Evolutionary conservation across 2,888 invertebrate genomes (phyloP).

Genomic region (Scaptomyza reducta): DNA sequence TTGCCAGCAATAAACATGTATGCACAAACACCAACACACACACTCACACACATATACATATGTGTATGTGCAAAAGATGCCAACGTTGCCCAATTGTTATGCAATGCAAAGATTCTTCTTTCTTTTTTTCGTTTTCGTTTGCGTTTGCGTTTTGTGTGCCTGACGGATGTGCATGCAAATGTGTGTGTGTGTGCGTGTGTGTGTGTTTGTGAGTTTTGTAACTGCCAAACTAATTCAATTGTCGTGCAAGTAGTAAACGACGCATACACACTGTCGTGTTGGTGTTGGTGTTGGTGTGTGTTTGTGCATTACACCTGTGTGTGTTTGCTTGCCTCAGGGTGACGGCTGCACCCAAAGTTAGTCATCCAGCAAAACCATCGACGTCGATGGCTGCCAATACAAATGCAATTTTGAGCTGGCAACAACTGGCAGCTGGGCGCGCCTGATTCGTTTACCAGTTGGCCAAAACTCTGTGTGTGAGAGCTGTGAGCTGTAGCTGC

Average conservation of each 20-base stretch:
- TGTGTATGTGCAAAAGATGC: constrained; percentile 19
- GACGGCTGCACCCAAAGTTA: constrained; percentile 42
- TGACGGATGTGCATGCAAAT: constrained; percentile 62
- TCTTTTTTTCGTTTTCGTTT: neutral
- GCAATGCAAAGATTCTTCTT: constrained; percentile 54
- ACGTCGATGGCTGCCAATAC: constrained; percentile 74
- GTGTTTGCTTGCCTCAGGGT: constrained; percentile 21
- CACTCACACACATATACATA: neutral
- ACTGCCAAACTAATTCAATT: constrained; percentile 80
- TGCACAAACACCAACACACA: neutral
- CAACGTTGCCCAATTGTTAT: constrained; percentile 58
- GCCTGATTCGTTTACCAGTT: constrained; percentile 73
- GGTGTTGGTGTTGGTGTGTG: constrained; percentile 19
- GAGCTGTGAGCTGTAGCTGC: constrained; percentile 21
- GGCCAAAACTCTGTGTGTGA: constrained; percentile 40
- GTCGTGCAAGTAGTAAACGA: constrained; percentile 62
- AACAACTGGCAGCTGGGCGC: constrained; percentile 75
- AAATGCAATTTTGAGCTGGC: constrained; percentile 73
- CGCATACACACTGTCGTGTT: constrained; percentile 21
- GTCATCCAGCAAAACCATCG: constrained; percentile 65
- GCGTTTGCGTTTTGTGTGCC: constrained; percentile 13
- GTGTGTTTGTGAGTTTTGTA: constrained; percentile 39
- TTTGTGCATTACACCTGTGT: constrained; percentile 44
- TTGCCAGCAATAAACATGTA: constrained; percentile 27
- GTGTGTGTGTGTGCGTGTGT: constrained; percentile 41